phyloP scores from a whole-genome alignment of 2,797 vertebrate genomes.

The Cynopterus sphinx region DNA sequence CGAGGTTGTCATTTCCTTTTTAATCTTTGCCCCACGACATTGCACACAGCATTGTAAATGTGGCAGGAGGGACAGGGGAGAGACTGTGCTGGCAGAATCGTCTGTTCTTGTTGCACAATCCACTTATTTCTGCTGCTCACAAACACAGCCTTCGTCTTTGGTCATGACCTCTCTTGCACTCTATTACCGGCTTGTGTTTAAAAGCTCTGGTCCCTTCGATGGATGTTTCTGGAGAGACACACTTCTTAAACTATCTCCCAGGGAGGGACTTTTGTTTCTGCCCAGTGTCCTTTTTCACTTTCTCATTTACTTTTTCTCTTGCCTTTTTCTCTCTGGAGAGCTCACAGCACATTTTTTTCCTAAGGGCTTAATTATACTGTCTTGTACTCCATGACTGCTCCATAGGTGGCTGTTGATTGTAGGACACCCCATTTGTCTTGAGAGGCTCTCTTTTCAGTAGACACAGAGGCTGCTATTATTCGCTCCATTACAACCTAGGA shows the following conservation, averaged over 20 bases:
- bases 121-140: neutral
- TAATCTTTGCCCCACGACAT: neutral
- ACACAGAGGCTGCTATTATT: neutral
- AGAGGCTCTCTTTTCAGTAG: neutral
- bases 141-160: neutral
- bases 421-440: constrained; percentile 42
- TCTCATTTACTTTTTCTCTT: constrained; percentile 51
- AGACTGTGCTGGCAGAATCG: neutral
- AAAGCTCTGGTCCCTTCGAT: constrained; percentile 19
- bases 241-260: constrained; percentile 52
- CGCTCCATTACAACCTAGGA: neutral
- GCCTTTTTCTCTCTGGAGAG: constrained; percentile 42
- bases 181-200: constrained; percentile 49
- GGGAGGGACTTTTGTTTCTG: constrained; percentile 41
- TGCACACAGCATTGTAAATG: neutral
- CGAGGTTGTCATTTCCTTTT: neutral
- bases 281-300: constrained; percentile 35
- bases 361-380: constrained; percentile 52
- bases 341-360: constrained; percentile 57
- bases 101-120: constrained; percentile 32
- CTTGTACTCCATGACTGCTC: neutral
- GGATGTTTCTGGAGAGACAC: constrained; percentile 57
- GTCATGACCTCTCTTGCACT: constrained; percentile 31
- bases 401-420: neutral
- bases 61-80: neutral